Percentiles rank a stretch among this genome's conserved stretches.
Conservation (phyloP, 2,797 vertebrate genomes). For the Anas georgica region DNA sequence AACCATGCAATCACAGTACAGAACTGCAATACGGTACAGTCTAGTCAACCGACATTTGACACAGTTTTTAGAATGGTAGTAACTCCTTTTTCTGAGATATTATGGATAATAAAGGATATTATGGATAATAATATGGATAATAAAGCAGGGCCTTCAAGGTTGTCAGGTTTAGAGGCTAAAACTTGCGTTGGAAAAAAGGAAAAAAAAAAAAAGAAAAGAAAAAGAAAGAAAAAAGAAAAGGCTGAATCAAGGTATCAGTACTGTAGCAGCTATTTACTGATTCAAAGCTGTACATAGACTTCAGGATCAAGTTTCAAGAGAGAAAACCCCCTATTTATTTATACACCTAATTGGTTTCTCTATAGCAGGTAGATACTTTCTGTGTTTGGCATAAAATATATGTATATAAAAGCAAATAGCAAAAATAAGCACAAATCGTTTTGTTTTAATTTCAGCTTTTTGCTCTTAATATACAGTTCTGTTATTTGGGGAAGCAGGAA, state of each 20-base stretch:
- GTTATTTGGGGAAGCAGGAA: not conserved
- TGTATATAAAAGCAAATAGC: not conserved
- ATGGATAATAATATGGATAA: not conserved
- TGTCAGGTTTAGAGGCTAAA: not conserved
- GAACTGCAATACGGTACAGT: not conserved
- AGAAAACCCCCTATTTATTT: not conserved
- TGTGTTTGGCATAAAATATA: not conserved
- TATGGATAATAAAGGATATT: too few species aligned
- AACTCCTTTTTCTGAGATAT: not conserved
- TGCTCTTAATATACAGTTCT: constrained; percentile 11
- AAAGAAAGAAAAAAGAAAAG: not conserved
- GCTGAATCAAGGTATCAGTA: not conserved
- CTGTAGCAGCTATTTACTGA: not conserved
- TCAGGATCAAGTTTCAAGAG: not conserved
- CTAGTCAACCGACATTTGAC: accelerated
- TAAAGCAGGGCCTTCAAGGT: not conserved
- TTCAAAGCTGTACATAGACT: not conserved
- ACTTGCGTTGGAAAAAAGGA: accelerated
- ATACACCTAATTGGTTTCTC: not conserved
- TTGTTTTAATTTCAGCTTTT: too few species aligned
- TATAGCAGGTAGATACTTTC: constrained; percentile 25
- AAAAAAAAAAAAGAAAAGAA: not conserved
- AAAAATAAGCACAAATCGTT: not conserved
- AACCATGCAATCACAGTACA: not conserved
- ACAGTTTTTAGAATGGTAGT: not conserved